Evolutionary conservation across 2,113 vertebrate genomes (phyloP), one percentile per base, ranked within the genome.

Genomic region (Rhynchopsitta pachyrhyncha): DNA sequence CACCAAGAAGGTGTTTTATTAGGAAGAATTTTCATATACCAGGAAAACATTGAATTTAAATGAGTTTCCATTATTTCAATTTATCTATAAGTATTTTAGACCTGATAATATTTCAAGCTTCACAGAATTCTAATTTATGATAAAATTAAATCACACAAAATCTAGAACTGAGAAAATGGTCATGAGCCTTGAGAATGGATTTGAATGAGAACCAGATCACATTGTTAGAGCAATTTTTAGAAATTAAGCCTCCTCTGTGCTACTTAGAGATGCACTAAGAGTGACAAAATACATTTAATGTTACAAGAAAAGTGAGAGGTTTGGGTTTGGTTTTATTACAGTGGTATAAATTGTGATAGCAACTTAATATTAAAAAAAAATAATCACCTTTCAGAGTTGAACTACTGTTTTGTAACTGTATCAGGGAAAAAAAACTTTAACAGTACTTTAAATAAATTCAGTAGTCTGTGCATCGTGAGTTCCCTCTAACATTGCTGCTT

Each of bases 131-230:
- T 64, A 59, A 77, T 74, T 90, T 86, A 93, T 88, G 55, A 88
- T 57, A 77, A 92, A 93, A 94, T 93, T 82, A 92, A 83, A 83
- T 86, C 73, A 91, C 25, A 64, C 15, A 41, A 91, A 85, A 86
- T 88, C 49, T 68, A 70, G 41, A 94, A 82, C 42, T 3, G 1
- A 92, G 73, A 95, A 93, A 89, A 93, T 17, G 33, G 47, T 85
- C 75, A 79, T 69, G 83, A 60, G 79, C 39, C 73, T 80, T 89
- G 33, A 71, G 46, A 87, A 69, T 82, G 60, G 47, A 84, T 88
- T 78, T 82, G 39, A 86, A 93, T 57, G 28, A 50, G 49, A 67
- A 80, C 25, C 37, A 82, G 87, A 79, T 53, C 42, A 78, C 37
- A 77, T 28, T 57, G 33, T 76, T 73, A 95, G 46, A 82, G 59